Conservation (phyloP, 1,140 invertebrate species). For the Drosophila seguyi region DNA sequence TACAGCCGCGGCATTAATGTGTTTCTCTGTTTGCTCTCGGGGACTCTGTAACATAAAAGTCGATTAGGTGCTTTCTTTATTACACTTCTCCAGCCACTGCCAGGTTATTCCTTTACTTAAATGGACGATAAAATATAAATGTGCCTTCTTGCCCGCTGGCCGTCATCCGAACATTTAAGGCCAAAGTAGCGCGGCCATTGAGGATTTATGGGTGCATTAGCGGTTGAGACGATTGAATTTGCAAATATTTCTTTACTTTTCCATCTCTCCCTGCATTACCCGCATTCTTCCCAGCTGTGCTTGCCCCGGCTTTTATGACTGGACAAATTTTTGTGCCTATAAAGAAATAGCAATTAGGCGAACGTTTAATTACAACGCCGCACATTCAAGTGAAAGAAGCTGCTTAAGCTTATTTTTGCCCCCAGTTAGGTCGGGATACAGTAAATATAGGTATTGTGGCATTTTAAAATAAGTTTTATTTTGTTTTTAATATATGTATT, state of each 20-base stretch:
- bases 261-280: conserved; percentile 6
- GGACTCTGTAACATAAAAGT: conserved; percentile 60
- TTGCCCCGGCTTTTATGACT: conserved; percentile 61
- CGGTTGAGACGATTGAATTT: conserved; percentile 60
- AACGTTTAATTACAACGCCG: conserved; percentile 67
- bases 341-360: conserved; percentile 68
- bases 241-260: conserved; percentile 36
- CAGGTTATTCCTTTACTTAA: conserved; percentile 41
- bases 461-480: neutral
- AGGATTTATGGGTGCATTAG: conserved; percentile 75
- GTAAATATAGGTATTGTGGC: neutral
- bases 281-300: conserved; percentile 21
- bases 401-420: conserved; percentile 3
- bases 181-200: conserved; percentile 8
- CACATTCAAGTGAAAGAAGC: conserved; percentile 27
- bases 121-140: conserved; percentile 48
- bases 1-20: conserved; percentile 53
- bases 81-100: conserved; percentile 30
- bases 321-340: conserved; percentile 61
- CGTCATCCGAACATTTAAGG: conserved; percentile 39
- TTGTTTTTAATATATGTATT: neutral
- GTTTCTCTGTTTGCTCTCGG: conserved; percentile 40
- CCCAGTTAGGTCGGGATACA: conserved; percentile 1
- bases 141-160: conserved; percentile 11
- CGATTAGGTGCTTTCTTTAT: conserved; percentile 54